Evolutionary conservation across 2,888 invertebrate species (phyloP).

Genomic region (Allacma fusca): DNA sequence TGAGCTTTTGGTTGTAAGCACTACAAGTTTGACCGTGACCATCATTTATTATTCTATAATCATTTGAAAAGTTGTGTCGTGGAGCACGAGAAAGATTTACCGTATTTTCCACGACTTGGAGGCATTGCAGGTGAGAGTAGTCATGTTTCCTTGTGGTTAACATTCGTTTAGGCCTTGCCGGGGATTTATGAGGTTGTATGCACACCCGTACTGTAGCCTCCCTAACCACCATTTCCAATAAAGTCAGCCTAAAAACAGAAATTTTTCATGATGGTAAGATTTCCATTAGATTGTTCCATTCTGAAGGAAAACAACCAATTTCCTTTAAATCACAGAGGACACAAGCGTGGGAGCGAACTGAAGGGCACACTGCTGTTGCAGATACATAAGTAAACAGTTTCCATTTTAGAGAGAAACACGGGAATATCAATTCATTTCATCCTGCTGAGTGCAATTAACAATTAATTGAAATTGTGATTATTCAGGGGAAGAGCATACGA

Average conservation of each 20-base stretch:
- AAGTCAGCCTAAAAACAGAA: too few relatives aligned
- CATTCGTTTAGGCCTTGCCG: background rate
- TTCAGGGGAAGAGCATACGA: background rate
- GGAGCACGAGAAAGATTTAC: constrained; percentile 14
- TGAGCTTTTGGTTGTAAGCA: background rate
- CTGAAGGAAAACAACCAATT: background rate
- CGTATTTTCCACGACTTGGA: background rate
- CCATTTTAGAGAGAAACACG: background rate
- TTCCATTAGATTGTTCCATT: background rate
- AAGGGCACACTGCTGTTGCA: too few relatives aligned
- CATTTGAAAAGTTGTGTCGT: background rate
- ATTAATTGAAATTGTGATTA: constrained; percentile 1
- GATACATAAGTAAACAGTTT: background rate
- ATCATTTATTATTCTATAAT: constrained; percentile 7
- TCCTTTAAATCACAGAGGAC: background rate
- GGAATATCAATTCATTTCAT: background rate
- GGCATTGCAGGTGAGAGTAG: background rate
- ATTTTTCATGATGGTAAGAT: too few relatives aligned
- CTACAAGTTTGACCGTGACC: background rate
- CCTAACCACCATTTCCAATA: too few relatives aligned
- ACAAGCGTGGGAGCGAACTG: background rate
- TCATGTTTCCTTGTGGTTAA: background rate
- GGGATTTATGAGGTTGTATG: too few relatives aligned
- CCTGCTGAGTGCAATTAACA: constrained; percentile 5
- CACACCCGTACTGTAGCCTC: too few relatives aligned